Conservation (phyloP, 2,113 vertebrate genomes). For the Salvelinus namaycush region DNA sequence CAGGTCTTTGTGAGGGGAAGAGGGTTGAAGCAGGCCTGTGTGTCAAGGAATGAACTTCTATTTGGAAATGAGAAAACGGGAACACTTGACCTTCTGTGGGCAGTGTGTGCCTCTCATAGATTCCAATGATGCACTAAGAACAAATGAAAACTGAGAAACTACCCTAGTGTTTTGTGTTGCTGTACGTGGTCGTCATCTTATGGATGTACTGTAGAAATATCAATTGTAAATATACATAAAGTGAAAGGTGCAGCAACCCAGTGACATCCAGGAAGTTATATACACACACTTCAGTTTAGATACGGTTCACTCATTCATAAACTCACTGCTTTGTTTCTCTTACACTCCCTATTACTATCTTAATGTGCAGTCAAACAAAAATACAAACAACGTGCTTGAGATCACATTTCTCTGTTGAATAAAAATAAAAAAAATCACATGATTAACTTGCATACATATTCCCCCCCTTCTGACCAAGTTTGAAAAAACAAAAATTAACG, state of each 20-base stretch:
- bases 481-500: conserved; percentile 67
- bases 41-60: not conserved
- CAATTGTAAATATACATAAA: not conserved
- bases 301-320: conserved; percentile 51
- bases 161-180: too few relatives aligned
- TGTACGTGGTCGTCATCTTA: not conserved
- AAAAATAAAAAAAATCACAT: conserved; percentile 59
- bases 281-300: not conserved
- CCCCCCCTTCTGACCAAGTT: conserved; percentile 52
- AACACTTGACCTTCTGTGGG: not conserved
- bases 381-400: conserved; percentile 39
- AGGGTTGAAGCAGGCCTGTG: conserved; percentile 9
- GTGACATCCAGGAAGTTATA: not conserved
- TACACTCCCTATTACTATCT: conserved; percentile 41
- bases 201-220: not conserved
- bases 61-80: too few relatives aligned
- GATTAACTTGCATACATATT: conserved; percentile 71
- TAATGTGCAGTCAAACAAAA: conserved; percentile 45
- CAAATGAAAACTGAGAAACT: too few relatives aligned
- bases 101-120: too few relatives aligned
- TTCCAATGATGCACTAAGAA: too few relatives aligned
- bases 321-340: conserved; percentile 26
- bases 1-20: conserved; percentile 51
- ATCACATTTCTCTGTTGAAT: conserved; percentile 60
- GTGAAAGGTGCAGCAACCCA: not conserved